Percentiles rank a stretch among this genome's conserved stretches.
Evolutionary conservation across 2,888 invertebrate species (phyloP).

Genomic region (Aphodius sticticus): DNA sequence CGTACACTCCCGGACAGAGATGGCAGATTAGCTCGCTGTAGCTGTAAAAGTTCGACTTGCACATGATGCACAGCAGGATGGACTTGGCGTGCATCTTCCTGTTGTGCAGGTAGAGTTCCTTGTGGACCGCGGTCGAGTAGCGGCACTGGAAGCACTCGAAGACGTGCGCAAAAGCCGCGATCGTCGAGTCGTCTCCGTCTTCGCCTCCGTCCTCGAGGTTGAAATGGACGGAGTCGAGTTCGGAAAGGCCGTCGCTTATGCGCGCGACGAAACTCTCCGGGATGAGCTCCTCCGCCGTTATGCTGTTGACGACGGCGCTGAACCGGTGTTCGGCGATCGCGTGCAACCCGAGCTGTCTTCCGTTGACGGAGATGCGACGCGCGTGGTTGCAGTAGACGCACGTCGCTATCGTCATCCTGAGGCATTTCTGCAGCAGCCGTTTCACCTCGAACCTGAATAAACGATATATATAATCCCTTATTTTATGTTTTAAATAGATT

Average conservation of each 20-base stretch:
- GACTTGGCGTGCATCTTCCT: slow-evolving; percentile 86
- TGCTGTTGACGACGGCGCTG: slow-evolving; percentile 75
- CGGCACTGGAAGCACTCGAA: slow-evolving; percentile 91
- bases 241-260: slow-evolving; percentile 69
- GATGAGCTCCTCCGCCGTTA: slow-evolving; percentile 76
- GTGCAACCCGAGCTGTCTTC: slow-evolving; percentile 80
- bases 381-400: slow-evolving; percentile 90
- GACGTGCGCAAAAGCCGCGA: slow-evolving; percentile 69
- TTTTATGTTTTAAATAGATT: too few species aligned
- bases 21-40: slow-evolving; percentile 89
- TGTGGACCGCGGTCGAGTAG: slow-evolving; percentile 78
- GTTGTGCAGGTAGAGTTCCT: slow-evolving; percentile 84
- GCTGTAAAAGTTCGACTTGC: slow-evolving; percentile 85
- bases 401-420: slow-evolving; percentile 71
- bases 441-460: slow-evolving; percentile 68
- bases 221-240: slow-evolving; percentile 71
- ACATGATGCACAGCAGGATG: slow-evolving; percentile 84
- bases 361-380: slow-evolving; percentile 84
- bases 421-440: slow-evolving; percentile 76
- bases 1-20: slow-evolving; percentile 82
- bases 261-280: slow-evolving; percentile 75
- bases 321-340: slow-evolving; percentile 83
- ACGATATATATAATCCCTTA: too few species aligned
- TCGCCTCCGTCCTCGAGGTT: slow-evolving; percentile 74
- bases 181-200: slow-evolving; percentile 65